These are phyloP conservation scores for Drosophila villosipedis DNA, from an alignment of 2,888 invertebrate genomes.

Conservation along the genomic window DNA sequence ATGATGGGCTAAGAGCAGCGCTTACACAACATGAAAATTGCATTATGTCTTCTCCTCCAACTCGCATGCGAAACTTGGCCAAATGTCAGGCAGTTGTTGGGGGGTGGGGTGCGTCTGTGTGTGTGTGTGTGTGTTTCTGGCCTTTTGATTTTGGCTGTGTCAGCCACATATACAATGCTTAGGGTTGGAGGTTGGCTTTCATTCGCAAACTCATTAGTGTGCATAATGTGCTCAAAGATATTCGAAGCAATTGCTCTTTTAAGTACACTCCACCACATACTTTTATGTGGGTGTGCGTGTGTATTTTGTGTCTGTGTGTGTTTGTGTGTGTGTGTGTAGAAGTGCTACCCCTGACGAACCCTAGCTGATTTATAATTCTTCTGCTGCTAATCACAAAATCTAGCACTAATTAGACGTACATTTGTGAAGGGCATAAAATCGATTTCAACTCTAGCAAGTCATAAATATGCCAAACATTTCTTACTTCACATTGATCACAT, in stretches of 20 bases:
- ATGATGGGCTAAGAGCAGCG: slow-evolving; percentile 73
- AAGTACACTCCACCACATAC: slow-evolving; percentile 37
- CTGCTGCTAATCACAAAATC: background rate
- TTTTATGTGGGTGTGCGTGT: background rate
- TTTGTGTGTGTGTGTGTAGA: background rate
- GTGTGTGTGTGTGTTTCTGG: slow-evolving; percentile 24
- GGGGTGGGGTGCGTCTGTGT: background rate
- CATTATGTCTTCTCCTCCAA: slow-evolving; percentile 53
- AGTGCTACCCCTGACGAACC: background rate
- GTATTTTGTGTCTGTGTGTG: too few relatives aligned
- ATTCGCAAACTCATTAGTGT: slow-evolving; percentile 49
- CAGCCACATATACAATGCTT: slow-evolving; percentile 22
- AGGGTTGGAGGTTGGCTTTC: slow-evolving; percentile 20
- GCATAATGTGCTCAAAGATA: slow-evolving; percentile 48
- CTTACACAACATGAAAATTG: slow-evolving; percentile 77
- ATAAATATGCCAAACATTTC: background rate
- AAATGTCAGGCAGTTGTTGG: slow-evolving; percentile 11
- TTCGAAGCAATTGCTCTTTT: slow-evolving; percentile 56
- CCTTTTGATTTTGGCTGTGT: slow-evolving; percentile 52
- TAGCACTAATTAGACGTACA: slow-evolving; percentile 22
- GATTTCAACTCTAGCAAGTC: background rate
- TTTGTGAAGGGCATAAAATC: background rate
- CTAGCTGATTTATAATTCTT: slow-evolving; percentile 10
- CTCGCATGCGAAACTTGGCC: slow-evolving; percentile 44
- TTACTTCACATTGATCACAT: background rate